These are phyloP conservation scores for Aurelia sp. DNA, from an alignment of 30 jellyfish, hydroid and myxozoan genomes.

Conservation along the genomic window DNA sequence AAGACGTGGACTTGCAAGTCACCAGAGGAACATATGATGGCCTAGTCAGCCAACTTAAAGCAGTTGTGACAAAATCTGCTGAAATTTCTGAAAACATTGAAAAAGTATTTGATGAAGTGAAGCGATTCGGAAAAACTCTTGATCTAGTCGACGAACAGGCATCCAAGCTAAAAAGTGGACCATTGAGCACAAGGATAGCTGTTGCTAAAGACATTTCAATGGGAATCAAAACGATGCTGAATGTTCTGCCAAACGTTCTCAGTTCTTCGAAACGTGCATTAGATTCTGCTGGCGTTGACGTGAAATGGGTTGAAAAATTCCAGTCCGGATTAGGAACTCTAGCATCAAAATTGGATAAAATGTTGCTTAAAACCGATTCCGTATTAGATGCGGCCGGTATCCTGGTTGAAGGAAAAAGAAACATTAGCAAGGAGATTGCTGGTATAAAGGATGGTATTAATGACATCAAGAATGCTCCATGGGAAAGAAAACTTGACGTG, in stretches of 20 bases:
- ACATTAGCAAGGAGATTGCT: conserved; percentile 47
- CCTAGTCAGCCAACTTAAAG: conserved; percentile 50
- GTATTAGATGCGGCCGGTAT: conserved; percentile 76
- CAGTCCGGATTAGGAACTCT: conserved; percentile 44
- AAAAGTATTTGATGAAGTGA: conserved; percentile 43
- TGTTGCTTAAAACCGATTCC: conserved; percentile 57
- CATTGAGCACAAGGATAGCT: conserved; percentile 67
- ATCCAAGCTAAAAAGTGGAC: conserved; percentile 47
- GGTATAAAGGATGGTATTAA: conserved; percentile 41
- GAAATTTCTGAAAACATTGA: conserved; percentile 67
- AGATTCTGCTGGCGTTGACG: conserved; percentile 80
- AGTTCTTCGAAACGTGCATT: conserved; percentile 47
- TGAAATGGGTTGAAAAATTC: conserved; percentile 73
- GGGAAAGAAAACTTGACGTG: conserved; percentile 64
- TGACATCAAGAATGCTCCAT: conserved; percentile 67
- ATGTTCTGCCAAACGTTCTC: conserved; percentile 70
- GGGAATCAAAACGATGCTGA: conserved; percentile 59
- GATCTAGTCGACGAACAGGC: conserved; percentile 16
- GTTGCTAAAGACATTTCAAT: conserved; percentile 56
- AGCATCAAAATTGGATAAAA: conserved; percentile 43
- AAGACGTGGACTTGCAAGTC: conserved; percentile 82
- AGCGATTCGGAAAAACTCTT: conserved; percentile 10
- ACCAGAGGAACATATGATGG: conserved; percentile 30
- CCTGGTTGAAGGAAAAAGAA: conserved; percentile 59
- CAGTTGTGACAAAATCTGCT: conserved; percentile 64